Evolutionary conservation across 2,797 vertebrate species (phyloP).

Genomic region (Tragopan temminckii): DNA sequence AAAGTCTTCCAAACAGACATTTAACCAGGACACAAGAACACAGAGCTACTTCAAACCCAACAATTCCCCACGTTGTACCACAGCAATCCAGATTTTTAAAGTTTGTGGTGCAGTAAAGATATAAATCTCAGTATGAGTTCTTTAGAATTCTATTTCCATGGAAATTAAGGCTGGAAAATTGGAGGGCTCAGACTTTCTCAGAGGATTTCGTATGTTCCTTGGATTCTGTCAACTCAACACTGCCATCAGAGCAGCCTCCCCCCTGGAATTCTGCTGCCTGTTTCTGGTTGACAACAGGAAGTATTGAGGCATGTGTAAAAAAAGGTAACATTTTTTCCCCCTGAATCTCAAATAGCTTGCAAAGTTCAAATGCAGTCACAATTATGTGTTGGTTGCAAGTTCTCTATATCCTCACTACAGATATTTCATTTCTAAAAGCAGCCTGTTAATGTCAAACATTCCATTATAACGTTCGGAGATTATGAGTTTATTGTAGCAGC

Average conservation of each 20-base stretch:
- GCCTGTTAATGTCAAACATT: slow-evolving; percentile 70
- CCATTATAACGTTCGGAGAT: slow-evolving; percentile 56
- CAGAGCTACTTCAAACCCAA: background rate
- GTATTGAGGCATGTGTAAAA: slow-evolving; percentile 18
- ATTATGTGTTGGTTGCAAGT: background rate
- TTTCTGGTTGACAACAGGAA: slow-evolving; percentile 31
- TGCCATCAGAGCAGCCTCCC: background rate
- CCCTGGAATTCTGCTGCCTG: background rate
- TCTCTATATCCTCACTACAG: background rate
- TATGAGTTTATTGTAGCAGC: slow-evolving; percentile 62
- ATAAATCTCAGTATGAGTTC: background rate
- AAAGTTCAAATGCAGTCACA: slow-evolving; percentile 30
- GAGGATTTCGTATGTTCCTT: background rate
- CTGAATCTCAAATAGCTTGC: background rate
- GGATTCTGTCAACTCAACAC: background rate
- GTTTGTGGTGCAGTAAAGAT: background rate
- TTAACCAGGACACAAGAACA: background rate
- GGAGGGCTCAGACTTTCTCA: background rate
- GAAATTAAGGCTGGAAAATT: slow-evolving; percentile 2
- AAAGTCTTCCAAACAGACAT: background rate
- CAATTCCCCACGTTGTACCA: background rate
- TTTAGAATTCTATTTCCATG: background rate
- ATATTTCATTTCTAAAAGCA: slow-evolving; percentile 68
- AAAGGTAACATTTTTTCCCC: background rate
- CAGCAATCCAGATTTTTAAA: background rate